Evolutionary conservation across 2,113 vertebrate genomes (phyloP).

Genomic region (Loxodonta africana): DNA sequence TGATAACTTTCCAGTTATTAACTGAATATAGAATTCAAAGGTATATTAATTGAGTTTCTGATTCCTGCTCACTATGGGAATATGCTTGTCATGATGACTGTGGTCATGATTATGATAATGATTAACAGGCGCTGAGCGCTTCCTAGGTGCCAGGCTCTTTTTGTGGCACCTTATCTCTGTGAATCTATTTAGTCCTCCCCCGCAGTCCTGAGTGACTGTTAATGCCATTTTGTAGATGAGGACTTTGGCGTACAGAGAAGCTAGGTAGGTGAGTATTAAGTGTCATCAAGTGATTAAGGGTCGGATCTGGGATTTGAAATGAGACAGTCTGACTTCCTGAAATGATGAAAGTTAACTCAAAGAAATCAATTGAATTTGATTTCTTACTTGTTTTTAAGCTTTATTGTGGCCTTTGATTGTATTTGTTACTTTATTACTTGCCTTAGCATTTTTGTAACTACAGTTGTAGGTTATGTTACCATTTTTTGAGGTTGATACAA

Average conservation of each 20-base stretch:
- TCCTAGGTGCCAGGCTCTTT: background rate
- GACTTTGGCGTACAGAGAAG: background rate
- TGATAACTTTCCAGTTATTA: slow-evolving; percentile 37
- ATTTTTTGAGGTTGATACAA: slow-evolving; percentile 11
- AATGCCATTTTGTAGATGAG: background rate
- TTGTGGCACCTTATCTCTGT: background rate
- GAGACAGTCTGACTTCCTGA: slow-evolving; percentile 37
- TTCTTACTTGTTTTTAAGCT: slow-evolving; percentile 43
- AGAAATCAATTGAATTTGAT: slow-evolving; percentile 45
- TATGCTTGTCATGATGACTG: background rate
- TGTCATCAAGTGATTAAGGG: background rate
- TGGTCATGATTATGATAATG: background rate
- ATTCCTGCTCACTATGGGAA: background rate
- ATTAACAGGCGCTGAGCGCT: slow-evolving; percentile 32
- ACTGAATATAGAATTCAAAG: background rate
- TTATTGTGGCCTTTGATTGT: background rate
- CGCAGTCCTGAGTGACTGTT: background rate
- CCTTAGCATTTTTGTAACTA: slow-evolving; percentile 20
- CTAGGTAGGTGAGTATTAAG: background rate
- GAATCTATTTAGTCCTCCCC: background rate
- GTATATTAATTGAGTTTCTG: slow-evolving; percentile 12
- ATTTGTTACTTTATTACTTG: background rate
- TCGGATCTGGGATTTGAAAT: slow-evolving; percentile 33
- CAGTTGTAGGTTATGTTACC: background rate
- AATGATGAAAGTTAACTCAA: slow-evolving; percentile 42